A percentile compares a stretch with the other conserved stretches of the same genome.
Evolutionary conservation across 2,888 invertebrate genomes (phyloP).

Genomic region (Lasioglossum morio): DNA sequence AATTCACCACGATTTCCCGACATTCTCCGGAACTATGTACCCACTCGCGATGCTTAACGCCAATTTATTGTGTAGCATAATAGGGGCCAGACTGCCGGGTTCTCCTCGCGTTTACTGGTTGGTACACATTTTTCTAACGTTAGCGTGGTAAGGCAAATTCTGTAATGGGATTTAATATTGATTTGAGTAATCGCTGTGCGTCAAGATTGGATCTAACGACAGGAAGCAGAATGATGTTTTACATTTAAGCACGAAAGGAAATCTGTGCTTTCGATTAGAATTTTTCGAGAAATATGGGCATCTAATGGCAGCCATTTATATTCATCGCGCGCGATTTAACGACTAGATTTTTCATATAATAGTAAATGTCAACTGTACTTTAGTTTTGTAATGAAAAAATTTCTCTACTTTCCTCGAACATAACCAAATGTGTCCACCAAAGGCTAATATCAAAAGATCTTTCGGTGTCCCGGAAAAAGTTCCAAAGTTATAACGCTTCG

Average conservation of each 20-base stretch:
- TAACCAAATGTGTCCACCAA: neutral
- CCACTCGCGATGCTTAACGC: neutral
- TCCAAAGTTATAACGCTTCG: neutral
- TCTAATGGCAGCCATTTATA: neutral
- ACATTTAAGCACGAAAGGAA: neutral
- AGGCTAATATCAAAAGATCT: neutral
- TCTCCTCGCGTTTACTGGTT: neutral
- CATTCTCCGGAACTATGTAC: constrained; percentile 1
- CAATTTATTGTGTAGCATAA: neutral
- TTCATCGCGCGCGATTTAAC: neutral
- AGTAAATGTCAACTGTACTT: no score
- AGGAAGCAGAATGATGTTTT: neutral
- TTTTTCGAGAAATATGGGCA: neutral
- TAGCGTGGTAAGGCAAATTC: neutral
- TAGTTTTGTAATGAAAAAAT: neutral
- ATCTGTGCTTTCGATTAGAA: neutral
- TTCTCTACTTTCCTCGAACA: neutral
- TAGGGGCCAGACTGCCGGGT: neutral
- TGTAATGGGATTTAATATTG: neutral
- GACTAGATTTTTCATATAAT: no score
- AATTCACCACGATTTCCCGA: neutral
- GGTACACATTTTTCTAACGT: neutral
- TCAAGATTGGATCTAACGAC: neutral
- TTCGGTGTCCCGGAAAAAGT: neutral
- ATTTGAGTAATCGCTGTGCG: neutral